Conservation (phyloP, 1,140 invertebrate genomes). For the Chionoecetes opilio region DNA sequence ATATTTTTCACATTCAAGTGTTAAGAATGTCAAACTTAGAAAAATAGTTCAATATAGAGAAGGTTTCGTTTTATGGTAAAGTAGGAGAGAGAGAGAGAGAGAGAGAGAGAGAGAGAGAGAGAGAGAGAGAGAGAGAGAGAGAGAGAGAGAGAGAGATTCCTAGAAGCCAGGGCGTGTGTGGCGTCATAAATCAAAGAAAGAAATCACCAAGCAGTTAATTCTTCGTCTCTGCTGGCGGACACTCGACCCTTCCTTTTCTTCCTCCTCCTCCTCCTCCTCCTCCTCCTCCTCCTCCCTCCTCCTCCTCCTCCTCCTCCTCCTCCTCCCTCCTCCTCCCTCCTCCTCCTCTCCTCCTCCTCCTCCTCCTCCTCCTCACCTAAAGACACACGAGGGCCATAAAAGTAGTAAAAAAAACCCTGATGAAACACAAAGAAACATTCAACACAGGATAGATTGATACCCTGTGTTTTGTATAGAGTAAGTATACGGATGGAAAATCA, state of each 20-base stretch:
- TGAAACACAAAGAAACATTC: no score
- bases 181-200: conserved; percentile 8
- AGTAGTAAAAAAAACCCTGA: no score
- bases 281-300: neutral
- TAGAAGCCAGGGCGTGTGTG: neutral
- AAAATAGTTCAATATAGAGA: no score
- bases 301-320: neutral
- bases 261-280: neutral
- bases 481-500: no score
- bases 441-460: no score
- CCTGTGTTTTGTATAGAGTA: no score
- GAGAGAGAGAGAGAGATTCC: neutral
- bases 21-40: no score
- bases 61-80: neutral
- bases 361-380: neutral
- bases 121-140: conserved; percentile 27
- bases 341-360: neutral
- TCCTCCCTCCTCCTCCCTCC: neutral
- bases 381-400: no score
- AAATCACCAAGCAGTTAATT: conserved; percentile 30
- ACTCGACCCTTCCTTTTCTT: neutral
- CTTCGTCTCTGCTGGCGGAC: conserved; percentile 1
- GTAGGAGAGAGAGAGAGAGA: neutral
- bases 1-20: no score
- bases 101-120: conserved; percentile 27